These are phyloP conservation scores for Epinotia nisella DNA, from an alignment of 2,888 invertebrate species.

Conservation along the genomic window DNA sequence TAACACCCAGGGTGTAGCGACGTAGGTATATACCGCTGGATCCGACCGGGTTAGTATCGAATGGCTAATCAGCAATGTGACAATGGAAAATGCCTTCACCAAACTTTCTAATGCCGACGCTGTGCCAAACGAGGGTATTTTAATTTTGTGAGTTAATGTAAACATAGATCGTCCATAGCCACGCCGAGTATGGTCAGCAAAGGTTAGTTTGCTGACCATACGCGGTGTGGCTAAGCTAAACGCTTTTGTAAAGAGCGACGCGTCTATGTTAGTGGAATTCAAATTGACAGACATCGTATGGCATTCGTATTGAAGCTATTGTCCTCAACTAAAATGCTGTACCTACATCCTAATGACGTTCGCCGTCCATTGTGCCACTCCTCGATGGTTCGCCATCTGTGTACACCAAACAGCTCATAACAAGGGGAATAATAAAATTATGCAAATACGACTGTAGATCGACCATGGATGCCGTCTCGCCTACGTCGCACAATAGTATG, in stretches of 20 bases:
- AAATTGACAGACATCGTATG: slow-evolving; percentile 26
- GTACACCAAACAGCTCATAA: slow-evolving; percentile 33
- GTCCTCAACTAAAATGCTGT: slow-evolving; percentile 34
- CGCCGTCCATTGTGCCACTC: slow-evolving; percentile 34
- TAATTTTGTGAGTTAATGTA: neutral
- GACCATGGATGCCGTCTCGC: slow-evolving; percentile 20
- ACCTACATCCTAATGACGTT: slow-evolving; percentile 42
- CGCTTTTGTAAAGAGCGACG: slow-evolving; percentile 26
- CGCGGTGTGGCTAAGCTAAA: slow-evolving; percentile 26
- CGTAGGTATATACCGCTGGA: neutral
- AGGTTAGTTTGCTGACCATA: slow-evolving; percentile 5
- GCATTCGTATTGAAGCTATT: slow-evolving; percentile 37
- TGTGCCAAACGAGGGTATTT: neutral
- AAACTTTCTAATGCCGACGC: neutral
- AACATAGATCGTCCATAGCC: neutral
- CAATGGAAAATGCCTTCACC: neutral
- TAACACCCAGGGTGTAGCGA: too few relatives aligned
- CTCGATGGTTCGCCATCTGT: slow-evolving; percentile 36
- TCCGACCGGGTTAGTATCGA: neutral
- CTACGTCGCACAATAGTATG: neutral
- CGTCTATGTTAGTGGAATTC: slow-evolving; percentile 22
- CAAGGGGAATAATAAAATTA: slow-evolving; percentile 33
- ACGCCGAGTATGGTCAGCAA: too few relatives aligned
- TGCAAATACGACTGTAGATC: slow-evolving; percentile 31
- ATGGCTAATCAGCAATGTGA: neutral